Conservation (phyloP, 1,140 invertebrate genomes). For the Diorhabda sublineata region DNA sequence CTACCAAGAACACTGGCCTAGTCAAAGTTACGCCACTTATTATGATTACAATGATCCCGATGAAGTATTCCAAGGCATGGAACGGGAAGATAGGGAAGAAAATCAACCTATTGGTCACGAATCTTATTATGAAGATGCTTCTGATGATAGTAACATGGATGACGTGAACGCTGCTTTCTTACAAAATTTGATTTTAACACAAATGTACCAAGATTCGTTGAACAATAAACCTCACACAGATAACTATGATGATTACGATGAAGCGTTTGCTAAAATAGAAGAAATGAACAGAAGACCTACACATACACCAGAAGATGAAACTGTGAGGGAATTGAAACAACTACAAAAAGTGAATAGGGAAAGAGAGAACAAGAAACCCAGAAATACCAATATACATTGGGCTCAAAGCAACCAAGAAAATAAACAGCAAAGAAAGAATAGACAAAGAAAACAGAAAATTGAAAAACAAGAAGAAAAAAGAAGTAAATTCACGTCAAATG, state of each 20-base stretch:
- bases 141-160: conserved; percentile 47
- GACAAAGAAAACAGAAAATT: conserved; percentile 26
- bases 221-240: conserved; percentile 42
- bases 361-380: conserved; percentile 16
- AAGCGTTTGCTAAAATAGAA: conserved; percentile 46
- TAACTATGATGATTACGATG: conserved; percentile 37
- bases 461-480: conserved; percentile 14
- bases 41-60: conserved; percentile 49
- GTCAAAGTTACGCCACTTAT: conserved; percentile 38
- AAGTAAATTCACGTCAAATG: conserved; percentile 13
- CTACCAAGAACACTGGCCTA: conserved; percentile 41
- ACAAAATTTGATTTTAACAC: conserved; percentile 58
- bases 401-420: conserved; percentile 25
- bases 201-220: conserved; percentile 58
- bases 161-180: conserved; percentile 59
- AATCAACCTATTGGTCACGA: conserved; percentile 59
- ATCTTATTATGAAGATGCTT: conserved; percentile 56
- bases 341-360: conserved; percentile 44
- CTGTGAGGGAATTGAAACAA: conserved; percentile 57
- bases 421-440: conserved; percentile 8
- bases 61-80: conserved; percentile 49
- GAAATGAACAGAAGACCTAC: conserved; percentile 20
- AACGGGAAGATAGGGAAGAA: conserved; percentile 49
- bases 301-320: conserved; percentile 53
- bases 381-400: conserved; percentile 32